These are phyloP conservation scores for Melitaea athalia DNA, from an alignment of 2,888 invertebrate genomes.

Conservation along the genomic window DNA sequence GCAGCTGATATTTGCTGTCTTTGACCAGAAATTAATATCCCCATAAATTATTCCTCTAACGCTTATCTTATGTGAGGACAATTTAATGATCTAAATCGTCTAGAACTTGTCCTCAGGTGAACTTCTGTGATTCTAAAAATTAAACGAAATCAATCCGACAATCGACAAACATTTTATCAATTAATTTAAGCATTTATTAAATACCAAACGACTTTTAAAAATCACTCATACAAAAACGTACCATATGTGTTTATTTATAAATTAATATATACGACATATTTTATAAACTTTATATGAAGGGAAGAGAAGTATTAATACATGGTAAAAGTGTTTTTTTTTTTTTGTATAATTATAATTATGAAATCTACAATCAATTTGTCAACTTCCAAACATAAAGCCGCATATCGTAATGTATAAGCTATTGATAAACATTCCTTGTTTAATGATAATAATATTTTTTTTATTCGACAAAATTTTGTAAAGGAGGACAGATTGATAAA, in stretches of 20 bases:
- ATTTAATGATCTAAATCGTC: background rate
- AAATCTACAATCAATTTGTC: background rate
- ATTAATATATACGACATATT: background rate
- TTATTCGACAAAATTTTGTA: background rate
- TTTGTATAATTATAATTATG: background rate
- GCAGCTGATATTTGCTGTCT: no score
- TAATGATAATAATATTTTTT: background rate
- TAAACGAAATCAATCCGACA: background rate
- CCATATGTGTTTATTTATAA: no score
- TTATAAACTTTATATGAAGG: background rate
- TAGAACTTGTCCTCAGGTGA: background rate
- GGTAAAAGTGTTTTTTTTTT: background rate
- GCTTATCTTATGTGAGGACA: background rate
- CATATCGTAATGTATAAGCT: background rate
- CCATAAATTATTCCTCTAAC: background rate
- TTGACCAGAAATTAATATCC: no score
- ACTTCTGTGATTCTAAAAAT: background rate
- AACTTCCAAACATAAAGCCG: background rate
- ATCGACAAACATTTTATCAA: background rate
- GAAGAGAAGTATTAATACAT: background rate
- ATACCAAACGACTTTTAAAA: no score
- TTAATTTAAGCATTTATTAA: background rate
- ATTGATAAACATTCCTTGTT: constrained; percentile 8
- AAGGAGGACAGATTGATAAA: background rate
- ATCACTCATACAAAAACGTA: background rate